Evolutionary conservation across 2,888 invertebrate species (phyloP), one percentile per base, ranked within the genome.

Genomic region (Shargacucullia verbasci): DNA sequence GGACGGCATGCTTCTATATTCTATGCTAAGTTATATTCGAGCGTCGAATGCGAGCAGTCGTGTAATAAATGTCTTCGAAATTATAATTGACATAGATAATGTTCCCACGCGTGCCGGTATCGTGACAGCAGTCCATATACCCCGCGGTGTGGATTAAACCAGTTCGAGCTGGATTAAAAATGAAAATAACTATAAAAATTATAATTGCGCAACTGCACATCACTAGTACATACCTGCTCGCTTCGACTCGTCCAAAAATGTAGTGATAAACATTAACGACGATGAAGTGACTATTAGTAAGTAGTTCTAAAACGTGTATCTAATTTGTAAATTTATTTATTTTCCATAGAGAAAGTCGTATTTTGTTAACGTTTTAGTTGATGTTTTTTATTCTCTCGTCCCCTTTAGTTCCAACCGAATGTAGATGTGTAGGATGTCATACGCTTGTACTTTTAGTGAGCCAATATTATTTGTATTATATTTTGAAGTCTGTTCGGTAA

Each of bases 331-430:
- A 93, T 94, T 93, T 92, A 91, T 92, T 89, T 91, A 91, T 92
- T 93, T 92, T 93, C 91, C 88, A 93, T 93, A 93, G 93, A 93
- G 91, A 93, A 93, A 90, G 91, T 90, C 84, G 93, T 94, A 94
- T 93, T 94, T 93, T 94, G 92, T 94, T 94, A 93, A 94, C 92
- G 93, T 93, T 94, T 91, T 94, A 94, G 93, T 93, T 93, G 92
- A 92, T 93, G 90, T 91, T 93, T 91, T 79, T 81, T 87, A 89
- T 89, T 88, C 84, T 90, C 87, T 89, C 86, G 84, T 82, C 85
- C 87, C 90, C 82, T 79, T 76, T 91, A 91, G 92, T 89, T 90
- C 90, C 90, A 90, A 88, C 90, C 85, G 89, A 88, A 83, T 87
- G 91, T 93, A 93, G 93, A 87, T 88, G 82, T 84, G 83, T 94